These are phyloP conservation scores for Hesperia comma DNA, from an alignment of 2,888 invertebrate genomes.

Conservation along the genomic window DNA sequence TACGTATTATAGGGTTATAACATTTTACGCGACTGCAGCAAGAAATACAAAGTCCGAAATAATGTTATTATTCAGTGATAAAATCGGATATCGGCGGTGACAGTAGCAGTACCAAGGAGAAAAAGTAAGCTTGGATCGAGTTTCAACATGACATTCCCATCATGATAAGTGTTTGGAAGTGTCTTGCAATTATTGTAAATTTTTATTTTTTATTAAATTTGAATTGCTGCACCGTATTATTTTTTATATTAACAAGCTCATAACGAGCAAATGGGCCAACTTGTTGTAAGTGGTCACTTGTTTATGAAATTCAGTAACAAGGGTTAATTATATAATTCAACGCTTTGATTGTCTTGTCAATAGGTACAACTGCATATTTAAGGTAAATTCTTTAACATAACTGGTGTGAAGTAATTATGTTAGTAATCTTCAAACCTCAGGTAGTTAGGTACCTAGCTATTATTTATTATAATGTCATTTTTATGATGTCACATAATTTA, in stretches of 20 bases:
- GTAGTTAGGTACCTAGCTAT: too few relatives aligned
- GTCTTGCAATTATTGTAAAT: slow-evolving; percentile 11
- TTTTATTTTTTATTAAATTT: neutral
- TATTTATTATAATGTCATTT: too few relatives aligned
- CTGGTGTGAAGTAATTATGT: too few relatives aligned
- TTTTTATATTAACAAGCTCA: neutral
- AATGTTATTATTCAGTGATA: slow-evolving; percentile 52
- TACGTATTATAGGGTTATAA: slow-evolving; percentile 14
- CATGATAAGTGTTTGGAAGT: slow-evolving; percentile 9
- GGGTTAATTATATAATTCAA: too few relatives aligned
- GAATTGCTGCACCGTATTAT: neutral
- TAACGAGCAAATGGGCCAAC: neutral
- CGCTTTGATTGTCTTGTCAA: too few relatives aligned
- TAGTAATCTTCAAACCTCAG: too few relatives aligned
- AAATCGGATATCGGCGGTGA: slow-evolving; percentile 52
- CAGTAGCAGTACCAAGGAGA: slow-evolving; percentile 44
- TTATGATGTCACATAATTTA: neutral
- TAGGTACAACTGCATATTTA: too few relatives aligned
- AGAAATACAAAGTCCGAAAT: slow-evolving; percentile 15
- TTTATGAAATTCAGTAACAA: slow-evolving; percentile 3
- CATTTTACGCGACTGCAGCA: slow-evolving; percentile 1
- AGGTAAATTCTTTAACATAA: too few relatives aligned
- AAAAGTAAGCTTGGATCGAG: slow-evolving; percentile 51
- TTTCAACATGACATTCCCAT: slow-evolving; percentile 30
- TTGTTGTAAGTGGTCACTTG: neutral